phyloP scores from a whole-genome alignment of 1,140 invertebrate species.

The Centruroides sculpturatus region DNA sequence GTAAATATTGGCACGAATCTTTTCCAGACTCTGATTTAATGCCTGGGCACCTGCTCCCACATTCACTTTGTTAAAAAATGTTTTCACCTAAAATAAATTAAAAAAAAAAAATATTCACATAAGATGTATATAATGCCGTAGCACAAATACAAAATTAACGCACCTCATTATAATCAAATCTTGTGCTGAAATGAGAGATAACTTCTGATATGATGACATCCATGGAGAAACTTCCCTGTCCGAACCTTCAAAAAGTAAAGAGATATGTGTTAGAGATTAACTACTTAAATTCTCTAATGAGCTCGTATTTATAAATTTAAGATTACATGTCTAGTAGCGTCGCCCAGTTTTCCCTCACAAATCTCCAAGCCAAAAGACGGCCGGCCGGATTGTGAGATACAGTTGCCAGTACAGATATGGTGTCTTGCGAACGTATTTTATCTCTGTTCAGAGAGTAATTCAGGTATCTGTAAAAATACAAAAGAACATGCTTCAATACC shows the following conservation, averaged over 20 bases:
- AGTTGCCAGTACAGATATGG: slow-evolving; percentile 46
- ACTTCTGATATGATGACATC: slow-evolving; percentile 50
- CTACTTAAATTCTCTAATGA: too few species aligned
- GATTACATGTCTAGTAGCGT: slow-evolving; percentile 37
- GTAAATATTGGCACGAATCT: slow-evolving; percentile 58
- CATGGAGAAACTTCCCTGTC: slow-evolving; percentile 49
- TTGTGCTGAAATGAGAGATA: slow-evolving; percentile 49
- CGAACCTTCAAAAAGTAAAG: slow-evolving; percentile 34
- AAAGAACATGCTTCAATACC: background rate
- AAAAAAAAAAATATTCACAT: too few species aligned
- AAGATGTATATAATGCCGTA: background rate
- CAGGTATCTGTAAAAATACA: slow-evolving; percentile 39
- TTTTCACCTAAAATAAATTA: slow-evolving; percentile 39
- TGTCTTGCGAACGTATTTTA: slow-evolving; percentile 49
- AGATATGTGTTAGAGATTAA: too few species aligned
- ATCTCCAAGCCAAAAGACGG: slow-evolving; percentile 54
- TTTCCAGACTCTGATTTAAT: slow-evolving; percentile 57
- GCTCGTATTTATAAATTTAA: too few species aligned
- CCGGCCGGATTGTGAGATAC: slow-evolving; percentile 57
- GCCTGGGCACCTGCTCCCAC: slow-evolving; percentile 48
- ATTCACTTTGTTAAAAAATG: slow-evolving; percentile 48
- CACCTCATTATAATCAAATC: slow-evolving; percentile 57
- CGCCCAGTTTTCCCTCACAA: slow-evolving; percentile 55
- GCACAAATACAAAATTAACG: slow-evolving; percentile 13
- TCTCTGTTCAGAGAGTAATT: slow-evolving; percentile 44